Percentiles rank a stretch among this genome's conserved stretches.
phyloP scores from a whole-genome alignment of 2,888 invertebrate genomes.

The Himalopsyche japonica region DNA sequence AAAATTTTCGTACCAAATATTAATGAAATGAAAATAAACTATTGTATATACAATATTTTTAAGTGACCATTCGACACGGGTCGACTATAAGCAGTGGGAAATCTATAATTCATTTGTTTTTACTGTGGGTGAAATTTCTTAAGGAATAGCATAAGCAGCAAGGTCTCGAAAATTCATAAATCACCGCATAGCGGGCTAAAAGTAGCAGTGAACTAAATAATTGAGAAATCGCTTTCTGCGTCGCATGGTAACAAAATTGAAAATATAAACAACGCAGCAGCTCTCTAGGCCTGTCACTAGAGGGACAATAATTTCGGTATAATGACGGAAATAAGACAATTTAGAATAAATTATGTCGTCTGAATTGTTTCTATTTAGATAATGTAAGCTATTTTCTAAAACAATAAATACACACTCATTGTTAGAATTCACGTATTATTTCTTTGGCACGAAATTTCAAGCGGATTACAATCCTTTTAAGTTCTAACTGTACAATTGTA shows the following conservation, averaged over 20 bases:
- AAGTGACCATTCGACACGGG: no score
- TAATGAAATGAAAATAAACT: no score
- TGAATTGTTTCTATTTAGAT: no score
- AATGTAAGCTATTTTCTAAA: no score
- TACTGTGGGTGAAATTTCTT: neutral
- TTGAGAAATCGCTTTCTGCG: neutral
- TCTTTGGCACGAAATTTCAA: no score
- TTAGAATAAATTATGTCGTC: no score
- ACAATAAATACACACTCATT: no score
- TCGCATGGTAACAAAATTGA: neutral
- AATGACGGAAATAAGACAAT: neutral
- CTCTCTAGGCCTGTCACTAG: neutral
- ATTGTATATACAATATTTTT: no score
- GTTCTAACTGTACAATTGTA: no score
- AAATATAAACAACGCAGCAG: neutral
- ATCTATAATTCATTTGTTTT: neutral
- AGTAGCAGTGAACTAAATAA: neutral
- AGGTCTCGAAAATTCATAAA: neutral
- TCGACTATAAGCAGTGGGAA: neutral
- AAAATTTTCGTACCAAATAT: no score
- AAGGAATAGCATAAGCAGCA: neutral
- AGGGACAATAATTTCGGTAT: neutral
- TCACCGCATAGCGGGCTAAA: neutral
- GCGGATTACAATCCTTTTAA: no score
- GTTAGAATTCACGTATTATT: no score